Evolutionary conservation across 2,888 invertebrate species (phyloP), one percentile per base, ranked within the genome.

Genomic region (Aelia acuminata): DNA sequence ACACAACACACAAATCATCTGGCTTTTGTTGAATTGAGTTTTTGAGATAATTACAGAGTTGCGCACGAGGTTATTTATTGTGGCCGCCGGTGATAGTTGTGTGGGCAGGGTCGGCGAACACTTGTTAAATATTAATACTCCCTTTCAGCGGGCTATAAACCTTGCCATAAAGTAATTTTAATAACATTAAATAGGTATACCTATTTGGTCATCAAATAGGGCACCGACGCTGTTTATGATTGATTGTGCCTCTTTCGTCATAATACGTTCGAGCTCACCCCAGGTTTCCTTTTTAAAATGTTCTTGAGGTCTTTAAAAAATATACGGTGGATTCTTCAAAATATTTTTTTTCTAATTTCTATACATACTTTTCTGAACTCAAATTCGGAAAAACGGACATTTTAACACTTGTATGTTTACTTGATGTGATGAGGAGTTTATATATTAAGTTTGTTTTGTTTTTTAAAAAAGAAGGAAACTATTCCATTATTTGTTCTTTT

Each of bases 1-100:
- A 35, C 31, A 70, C 31, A 70, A 35, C 26, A 3, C 26, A 26
- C 26, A 57, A 70, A 70, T 70, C 63, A 70, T 20, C 18, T 35
- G 31, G 35, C 31, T 18, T 80, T 43, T 80, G 80, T 47, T 80
- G 39, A 80, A 80, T 80, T 80, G 43, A 47, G 80, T 43, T 80
- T 80, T 80, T n/a, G n/a, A 80, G 80, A 80, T 80, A 80, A 80
- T 80, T 80, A 80, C 43, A 80, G 80, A 80, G 80, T 47, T 39
- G 39, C 22, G 13, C 80, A 22, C 80, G n/a, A 4, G 22, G 43
- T 43, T 43, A 80, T 80, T 80, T 80, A 80, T 80, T 22, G 80
- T 22, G 7, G 39, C n/a, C 7, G 43, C 22, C 80, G 39, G 39
- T 47, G 80, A 80, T 43, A n/a, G 39, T 39, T n/a, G 80, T 43